Base-by-base conservation (phyloP, 2,797 vertebrate species). In the Hydrophis major region DNA sequence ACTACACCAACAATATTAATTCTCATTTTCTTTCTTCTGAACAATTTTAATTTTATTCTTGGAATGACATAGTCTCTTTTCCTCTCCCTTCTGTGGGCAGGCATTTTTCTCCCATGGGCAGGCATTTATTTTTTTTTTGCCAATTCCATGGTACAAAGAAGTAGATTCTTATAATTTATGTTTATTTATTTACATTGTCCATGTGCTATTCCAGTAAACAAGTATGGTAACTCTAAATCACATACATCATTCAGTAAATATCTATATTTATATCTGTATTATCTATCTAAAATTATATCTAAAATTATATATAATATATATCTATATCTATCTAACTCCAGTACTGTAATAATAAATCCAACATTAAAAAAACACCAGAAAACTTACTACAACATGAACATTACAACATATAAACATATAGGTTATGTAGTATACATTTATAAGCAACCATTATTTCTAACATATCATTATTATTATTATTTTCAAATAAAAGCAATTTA, bases 21-120 rank as follows among this genome's bases (percentile, higher is more conserved):
- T 89, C 47, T 42, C 63, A 90, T 86, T 89, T 87, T 78, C 78
- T 93, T 78, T 47, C 66, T 93, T 53, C 56, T 89, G 87, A 89
- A 37, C 16, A 90, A 86, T 60, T 86, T 63, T 56, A 53, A 90
- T 86, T 87, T 90, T 89, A 59, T 60, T 78, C 86, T 88, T 88
- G 86, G 53, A 88, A 87, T 87, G 56, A 37, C 18, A 53, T 4
- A 32, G 53, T 60, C 32, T n/a, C 16, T 87, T 63, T 53, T 55
- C 55, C n/a, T 63, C 16, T 61, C 18, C 16, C 37, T 74, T 55
- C 14, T 61, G 28, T 53, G 53, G 42, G 53, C n/a, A 91, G 60
- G 6, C 10, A 22, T 93, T 78, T 53, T 78, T 53, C 1, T 7
- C 27, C 86, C 37, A 60, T 53, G 8, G 50, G 50, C 50, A 53